Evolutionary conservation across 2,888 invertebrate species (phyloP), one percentile per base, ranked within the genome.

Genomic region (Meliscaeva auricollis): DNA sequence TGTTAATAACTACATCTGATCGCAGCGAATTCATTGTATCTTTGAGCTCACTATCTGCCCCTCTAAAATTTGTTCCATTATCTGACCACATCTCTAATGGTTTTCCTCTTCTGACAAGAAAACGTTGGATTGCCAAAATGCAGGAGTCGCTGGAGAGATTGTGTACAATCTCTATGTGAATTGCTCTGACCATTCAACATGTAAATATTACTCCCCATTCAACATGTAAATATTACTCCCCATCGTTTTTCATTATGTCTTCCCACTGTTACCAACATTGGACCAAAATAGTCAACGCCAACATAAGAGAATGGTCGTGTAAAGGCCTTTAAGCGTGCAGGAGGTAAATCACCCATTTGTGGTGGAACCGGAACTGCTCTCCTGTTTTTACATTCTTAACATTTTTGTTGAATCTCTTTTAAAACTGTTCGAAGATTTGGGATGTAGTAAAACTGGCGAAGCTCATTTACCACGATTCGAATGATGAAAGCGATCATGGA

Each of bases 11-110:
- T 17, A 1, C 35, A 35, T 17, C 20, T 17, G 58, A 17, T 20
- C 13, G 58, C 58, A 58, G 13, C 13, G 7, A 3, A 35, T 58
- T 1, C 20, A 60, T 6, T 1, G 60, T 41, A 4, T 54, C n/a
- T 11, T 17, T 66, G 5, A 56, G 56, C 6, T 66, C 38, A 8
- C 70, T 56, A 5, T 69, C 54, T n/a, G 84, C 79, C 0, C 84
- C 87, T n/a, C 22, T 52, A 32, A 87, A 85, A 50, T 87, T 87
- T 84, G 87, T 85, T 1, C 81, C 85, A 54, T 87, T 87, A 26
- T 87, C 87, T 0, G 56, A 79, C 22, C 48, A 76, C 0, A 87
- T 84, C 2, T 87, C 35, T 0, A 46, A 4, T 3, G 76, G 78
- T 4, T 44, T 20, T 0, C 84, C 82, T 15, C 87, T 68, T 7